Evolutionary conservation across 2,797 vertebrate genomes (phyloP), one percentile per base, ranked within the genome.

Genomic region (Selene dorsalis): DNA sequence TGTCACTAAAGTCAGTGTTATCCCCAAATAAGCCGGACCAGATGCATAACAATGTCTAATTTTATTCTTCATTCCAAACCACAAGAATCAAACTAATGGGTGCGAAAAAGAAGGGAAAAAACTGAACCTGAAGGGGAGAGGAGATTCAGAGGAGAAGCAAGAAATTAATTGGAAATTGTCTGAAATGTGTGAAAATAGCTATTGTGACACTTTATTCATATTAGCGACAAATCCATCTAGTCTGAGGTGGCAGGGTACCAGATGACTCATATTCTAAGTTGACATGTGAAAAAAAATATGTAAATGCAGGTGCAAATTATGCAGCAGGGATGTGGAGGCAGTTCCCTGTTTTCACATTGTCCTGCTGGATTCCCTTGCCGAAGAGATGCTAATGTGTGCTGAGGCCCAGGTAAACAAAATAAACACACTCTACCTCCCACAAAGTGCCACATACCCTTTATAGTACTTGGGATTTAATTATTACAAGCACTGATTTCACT

Each of bases 241-340:
- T 75, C 58, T 60, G 20, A 83, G 28, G 69, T 78, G 69, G 26
- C 67, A 79, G 63, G 28, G 71, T n/a, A 65, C 58, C 48, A 63
- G 74, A 64, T 86, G 79, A 90, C 58, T 82, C 76, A 64, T 45
- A 75, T 75, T 84, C 82, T 64, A 75, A 83, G 65, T 83, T 67
- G 66, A 68, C 38, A 70, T 78, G 64, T 20, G 17, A 74, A 79
- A 76, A 87, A 75, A 24, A 77, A 22, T 48, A 82, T 82, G 79
- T 48, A 85, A 89, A 88, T 88, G 22, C 58, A 62, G 69, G 45
- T 75, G 57, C 55, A 86, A 82, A 86, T 91, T 68, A 87, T 84
- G 65, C 84, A 76, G 69, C 65, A 6, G 43, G 56, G 65, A 78
- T 87, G 48, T 70, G 69, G 70, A 75, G 73, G 80, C 80, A 76